phyloP scores from a whole-genome alignment of 2,888 invertebrate genomes.

The Cosmorhoe ocellata region DNA sequence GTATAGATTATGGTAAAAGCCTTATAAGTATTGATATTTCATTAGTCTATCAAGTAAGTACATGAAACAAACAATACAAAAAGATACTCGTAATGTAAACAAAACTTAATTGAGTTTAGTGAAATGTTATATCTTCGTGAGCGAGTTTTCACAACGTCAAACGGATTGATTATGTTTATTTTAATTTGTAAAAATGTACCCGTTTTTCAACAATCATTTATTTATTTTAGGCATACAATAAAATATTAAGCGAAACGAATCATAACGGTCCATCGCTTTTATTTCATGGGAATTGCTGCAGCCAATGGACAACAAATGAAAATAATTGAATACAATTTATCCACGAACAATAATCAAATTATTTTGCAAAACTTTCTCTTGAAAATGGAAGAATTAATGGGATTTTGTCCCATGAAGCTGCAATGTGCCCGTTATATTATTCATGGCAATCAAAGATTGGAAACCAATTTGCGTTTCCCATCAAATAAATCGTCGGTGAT shows the following conservation, averaged over 20 bases:
- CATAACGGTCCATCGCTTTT: slow-evolving; percentile 34
- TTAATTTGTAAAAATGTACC: too few relatives aligned
- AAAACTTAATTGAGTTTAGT: too few relatives aligned
- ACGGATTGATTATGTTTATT: too few relatives aligned
- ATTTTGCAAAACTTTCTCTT: slow-evolving; percentile 40
- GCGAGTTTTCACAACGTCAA: too few relatives aligned
- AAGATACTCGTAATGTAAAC: too few relatives aligned
- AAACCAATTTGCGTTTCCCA: slow-evolving; percentile 27
- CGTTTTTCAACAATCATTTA: slow-evolving; percentile 13
- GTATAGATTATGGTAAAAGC: slow-evolving; percentile 53
- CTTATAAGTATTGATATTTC: slow-evolving; percentile 43
- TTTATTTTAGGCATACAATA: slow-evolving; percentile 21
- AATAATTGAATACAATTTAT: slow-evolving; percentile 38
- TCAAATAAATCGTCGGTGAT: slow-evolving; percentile 25
- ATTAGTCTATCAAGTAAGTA: too few relatives aligned
- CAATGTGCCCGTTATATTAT: slow-evolving; percentile 29
- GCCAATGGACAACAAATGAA: slow-evolving; percentile 41
- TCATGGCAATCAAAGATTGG: slow-evolving; percentile 30
- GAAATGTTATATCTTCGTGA: too few relatives aligned
- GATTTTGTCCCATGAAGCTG: slow-evolving; percentile 28
- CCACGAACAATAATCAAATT: slow-evolving; percentile 32
- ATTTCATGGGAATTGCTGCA: slow-evolving; percentile 32
- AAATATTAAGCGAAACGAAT: slow-evolving; percentile 31
- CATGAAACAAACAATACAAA: too few relatives aligned
- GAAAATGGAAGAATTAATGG: slow-evolving; percentile 34